phyloP scores from a whole-genome alignment of 2,888 invertebrate genomes.

The Metopia argyrocephala region DNA sequence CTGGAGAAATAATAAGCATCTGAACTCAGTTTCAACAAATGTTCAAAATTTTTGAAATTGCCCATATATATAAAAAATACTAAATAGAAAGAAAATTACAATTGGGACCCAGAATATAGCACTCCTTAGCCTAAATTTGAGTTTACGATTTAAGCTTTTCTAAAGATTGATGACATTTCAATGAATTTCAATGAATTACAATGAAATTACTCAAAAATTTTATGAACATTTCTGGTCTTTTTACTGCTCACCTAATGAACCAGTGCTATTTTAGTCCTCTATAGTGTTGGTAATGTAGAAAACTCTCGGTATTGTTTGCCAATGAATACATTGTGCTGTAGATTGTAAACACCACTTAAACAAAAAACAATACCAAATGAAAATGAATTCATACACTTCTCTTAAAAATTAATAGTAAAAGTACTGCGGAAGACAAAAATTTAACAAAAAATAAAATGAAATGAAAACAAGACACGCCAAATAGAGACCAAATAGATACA shows the following conservation, averaged over 20 bases:
- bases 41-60: too few species aligned
- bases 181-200: too few species aligned
- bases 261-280: background rate
- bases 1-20: too few species aligned
- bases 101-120: too few species aligned
- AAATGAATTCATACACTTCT: constrained; percentile 55
- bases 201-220: too few species aligned
- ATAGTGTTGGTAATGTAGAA: background rate
- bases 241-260: background rate
- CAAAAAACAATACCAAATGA: constrained; percentile 30
- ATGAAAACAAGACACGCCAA: background rate
- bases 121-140: too few species aligned
- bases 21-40: too few species aligned
- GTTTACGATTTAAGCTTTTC: too few species aligned
- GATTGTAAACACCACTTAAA: constrained; percentile 36
- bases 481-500: constrained; percentile 21
- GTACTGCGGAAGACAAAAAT: constrained; percentile 33
- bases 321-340: constrained; percentile 31
- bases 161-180: too few species aligned
- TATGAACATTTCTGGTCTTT: too few species aligned
- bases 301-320: constrained; percentile 3
- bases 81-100: too few species aligned
- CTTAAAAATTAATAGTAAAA: constrained; percentile 56
- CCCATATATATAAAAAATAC: too few species aligned
- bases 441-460: constrained; percentile 2